Percentiles rank a stretch among this genome's conserved stretches.
phyloP scores from a whole-genome alignment of 2,888 invertebrate species.

The Troilus luridus region DNA sequence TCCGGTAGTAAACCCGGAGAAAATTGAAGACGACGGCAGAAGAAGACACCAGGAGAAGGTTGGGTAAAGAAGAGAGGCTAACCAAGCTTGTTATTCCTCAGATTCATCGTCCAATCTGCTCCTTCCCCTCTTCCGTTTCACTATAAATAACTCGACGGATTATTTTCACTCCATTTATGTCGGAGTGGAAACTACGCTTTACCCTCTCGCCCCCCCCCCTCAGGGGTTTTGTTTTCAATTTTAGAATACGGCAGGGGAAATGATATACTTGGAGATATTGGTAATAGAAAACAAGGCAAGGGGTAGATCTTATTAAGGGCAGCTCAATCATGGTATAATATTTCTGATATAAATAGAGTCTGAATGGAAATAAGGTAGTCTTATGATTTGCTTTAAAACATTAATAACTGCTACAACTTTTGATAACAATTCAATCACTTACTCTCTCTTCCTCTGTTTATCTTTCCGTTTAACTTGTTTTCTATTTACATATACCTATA shows the following conservation, averaged over 20 bases:
- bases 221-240: not conserved
- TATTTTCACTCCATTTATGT: conserved; percentile 46
- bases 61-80: conserved; percentile 11
- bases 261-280: not conserved
- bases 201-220: conserved; percentile 3
- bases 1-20: conserved; percentile 33
- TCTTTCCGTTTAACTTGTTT: too few relatives aligned
- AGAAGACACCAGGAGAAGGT: conserved; percentile 23
- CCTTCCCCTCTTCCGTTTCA: conserved; percentile 41
- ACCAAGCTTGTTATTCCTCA: conserved; percentile 40
- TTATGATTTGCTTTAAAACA: not conserved
- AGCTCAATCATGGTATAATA: not conserved
- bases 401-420: too few relatives aligned
- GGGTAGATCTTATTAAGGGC: not conserved
- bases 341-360: not conserved
- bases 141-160: conserved; percentile 41
- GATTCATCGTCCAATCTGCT: conserved; percentile 49
- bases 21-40: conserved; percentile 27
- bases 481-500: too few relatives aligned
- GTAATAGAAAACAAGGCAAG: not conserved
- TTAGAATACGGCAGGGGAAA: not conserved
- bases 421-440: too few relatives aligned
- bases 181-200: conserved; percentile 32
- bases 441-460: too few relatives aligned
- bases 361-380: not conserved